Evolutionary conservation across 2,113 vertebrate genomes (phyloP).

Genomic region (Glareola pratincola): DNA sequence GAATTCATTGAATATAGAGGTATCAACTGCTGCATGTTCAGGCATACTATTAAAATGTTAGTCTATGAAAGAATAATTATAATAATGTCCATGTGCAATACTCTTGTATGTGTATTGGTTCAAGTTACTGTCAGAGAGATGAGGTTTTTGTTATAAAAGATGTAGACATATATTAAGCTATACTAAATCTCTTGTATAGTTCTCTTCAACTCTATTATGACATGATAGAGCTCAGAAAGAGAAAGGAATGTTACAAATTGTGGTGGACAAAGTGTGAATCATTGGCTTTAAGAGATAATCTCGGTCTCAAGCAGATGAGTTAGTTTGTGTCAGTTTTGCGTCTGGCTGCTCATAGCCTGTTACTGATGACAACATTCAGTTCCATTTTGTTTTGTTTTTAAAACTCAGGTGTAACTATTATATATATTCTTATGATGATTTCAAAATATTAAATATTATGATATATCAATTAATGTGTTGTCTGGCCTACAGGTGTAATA

Average conservation of each 20-base stretch:
- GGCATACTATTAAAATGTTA: conserved; percentile 84
- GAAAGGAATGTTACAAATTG: conserved; percentile 46
- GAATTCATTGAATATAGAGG: conserved; percentile 84
- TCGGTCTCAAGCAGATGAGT: conserved; percentile 23
- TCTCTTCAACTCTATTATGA: conserved; percentile 74
- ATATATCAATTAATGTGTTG: conserved; percentile 69
- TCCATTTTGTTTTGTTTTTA: conserved; percentile 75
- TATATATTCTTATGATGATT: conserved; percentile 77
- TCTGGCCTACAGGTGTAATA: conserved; percentile 73
- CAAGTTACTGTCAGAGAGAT: conserved; percentile 74
- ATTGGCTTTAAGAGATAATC: conserved; percentile 55
- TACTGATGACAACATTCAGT: conserved; percentile 67
- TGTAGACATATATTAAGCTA: conserved; percentile 79
- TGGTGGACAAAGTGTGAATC: conserved; percentile 49
- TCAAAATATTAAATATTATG: conserved; percentile 76
- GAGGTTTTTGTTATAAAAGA: conserved; percentile 76
- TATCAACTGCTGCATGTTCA: conserved; percentile 89
- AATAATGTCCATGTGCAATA: conserved; percentile 92
- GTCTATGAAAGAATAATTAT: conserved; percentile 85
- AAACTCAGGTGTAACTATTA: conserved; percentile 85
- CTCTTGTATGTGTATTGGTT: conserved; percentile 82
- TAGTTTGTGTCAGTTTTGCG: conserved; percentile 61
- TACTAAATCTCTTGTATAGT: conserved; percentile 75
- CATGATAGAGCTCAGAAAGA: conserved; percentile 61
- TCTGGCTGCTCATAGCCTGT: conserved; percentile 68